A percentile compares a stretch with the other conserved stretches of the same genome.
Evolutionary conservation across 2,797 vertebrate genomes (phyloP).

Genomic region (Brachyrhaphis roseni): DNA sequence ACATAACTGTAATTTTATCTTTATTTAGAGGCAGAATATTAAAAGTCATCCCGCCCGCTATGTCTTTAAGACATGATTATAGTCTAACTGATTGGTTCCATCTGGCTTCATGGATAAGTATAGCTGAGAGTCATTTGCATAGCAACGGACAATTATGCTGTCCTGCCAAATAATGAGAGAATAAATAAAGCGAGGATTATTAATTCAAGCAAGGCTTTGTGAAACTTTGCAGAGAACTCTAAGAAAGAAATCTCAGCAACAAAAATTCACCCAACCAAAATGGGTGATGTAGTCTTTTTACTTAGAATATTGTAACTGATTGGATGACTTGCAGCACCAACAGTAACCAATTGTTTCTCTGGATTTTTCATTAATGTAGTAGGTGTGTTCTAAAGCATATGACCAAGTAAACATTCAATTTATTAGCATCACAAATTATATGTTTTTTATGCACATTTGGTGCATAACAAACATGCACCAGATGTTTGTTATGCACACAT

Average conservation of each 20-base stretch:
- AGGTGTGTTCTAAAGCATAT: neutral
- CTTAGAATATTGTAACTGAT: neutral
- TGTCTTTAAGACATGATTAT: constrained; percentile 4
- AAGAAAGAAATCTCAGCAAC: neutral
- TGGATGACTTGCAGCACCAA: neutral
- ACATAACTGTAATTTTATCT: constrained; percentile 1
- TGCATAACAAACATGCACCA: no score
- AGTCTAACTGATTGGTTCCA: constrained; percentile 10
- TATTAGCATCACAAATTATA: no score
- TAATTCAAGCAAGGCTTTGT: neutral
- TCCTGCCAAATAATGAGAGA: neutral
- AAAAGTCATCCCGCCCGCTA: neutral
- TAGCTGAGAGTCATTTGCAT: neutral
- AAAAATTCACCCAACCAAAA: neutral
- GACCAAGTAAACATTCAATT: neutral
- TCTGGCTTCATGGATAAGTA: constrained; percentile 1
- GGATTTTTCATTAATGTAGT: neutral
- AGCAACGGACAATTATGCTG: neutral
- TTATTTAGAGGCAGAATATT: constrained; percentile 3
- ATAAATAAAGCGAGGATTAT: neutral
- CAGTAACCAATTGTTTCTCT: neutral
- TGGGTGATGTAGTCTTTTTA: neutral
- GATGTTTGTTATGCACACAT: no score
- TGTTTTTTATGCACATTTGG: no score
- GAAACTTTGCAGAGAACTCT: neutral